Evolutionary conservation across 2,113 vertebrate genomes (phyloP).

Genomic region (Rutilus rutilus): DNA sequence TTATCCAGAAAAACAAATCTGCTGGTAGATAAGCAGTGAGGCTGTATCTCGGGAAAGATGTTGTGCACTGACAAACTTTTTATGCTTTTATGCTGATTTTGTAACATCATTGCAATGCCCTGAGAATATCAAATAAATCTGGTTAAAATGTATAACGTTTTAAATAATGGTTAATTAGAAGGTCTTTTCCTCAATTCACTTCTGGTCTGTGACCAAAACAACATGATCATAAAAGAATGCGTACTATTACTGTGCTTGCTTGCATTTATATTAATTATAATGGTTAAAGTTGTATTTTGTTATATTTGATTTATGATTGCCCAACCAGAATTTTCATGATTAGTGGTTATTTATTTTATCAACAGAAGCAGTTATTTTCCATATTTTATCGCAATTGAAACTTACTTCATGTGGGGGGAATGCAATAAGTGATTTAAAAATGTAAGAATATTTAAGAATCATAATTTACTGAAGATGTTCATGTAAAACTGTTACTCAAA

Average conservation of each 20-base stretch:
- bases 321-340: not conserved
- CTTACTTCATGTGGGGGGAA: not conserved
- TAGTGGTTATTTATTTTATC: not conserved
- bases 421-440: not conserved
- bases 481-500: not conserved
- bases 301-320: not conserved
- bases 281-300: not conserved
- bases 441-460: not conserved
- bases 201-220: not conserved
- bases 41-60: not conserved
- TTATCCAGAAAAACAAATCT: not conserved
- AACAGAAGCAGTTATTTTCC: not conserved
- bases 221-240: not conserved
- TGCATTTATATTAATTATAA: not conserved
- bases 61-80: not conserved
- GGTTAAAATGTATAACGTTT: not conserved
- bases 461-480: not conserved
- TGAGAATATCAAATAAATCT: not conserved
- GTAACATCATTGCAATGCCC: not conserved
- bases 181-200: not conserved
- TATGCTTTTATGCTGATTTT: no score
- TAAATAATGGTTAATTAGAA: not conserved
- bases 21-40: not conserved
- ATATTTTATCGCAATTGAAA: not conserved
- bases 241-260: not conserved